Conservation (phyloP, 2,888 invertebrate genomes). For the Tromatobia lineatoria region DNA sequence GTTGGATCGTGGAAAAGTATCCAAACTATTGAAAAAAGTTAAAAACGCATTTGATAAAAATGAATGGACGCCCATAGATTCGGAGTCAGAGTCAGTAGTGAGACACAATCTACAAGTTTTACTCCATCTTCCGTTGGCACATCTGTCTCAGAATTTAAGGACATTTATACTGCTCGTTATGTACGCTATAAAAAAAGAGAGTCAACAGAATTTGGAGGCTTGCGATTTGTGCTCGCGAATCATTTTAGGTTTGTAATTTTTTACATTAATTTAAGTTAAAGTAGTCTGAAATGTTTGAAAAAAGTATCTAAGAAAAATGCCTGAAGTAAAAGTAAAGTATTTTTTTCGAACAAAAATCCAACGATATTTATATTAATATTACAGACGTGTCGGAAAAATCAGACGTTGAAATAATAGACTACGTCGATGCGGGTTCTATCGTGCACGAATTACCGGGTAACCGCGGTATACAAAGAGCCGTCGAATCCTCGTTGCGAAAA, state of each 20-base stretch:
- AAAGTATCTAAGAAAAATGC: no score
- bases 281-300: no score
- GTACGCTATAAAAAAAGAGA: constrained; percentile 75
- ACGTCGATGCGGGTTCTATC: constrained; percentile 72
- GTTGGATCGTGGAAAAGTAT: constrained; percentile 57
- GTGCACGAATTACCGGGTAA: constrained; percentile 70
- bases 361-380: constrained; percentile 22
- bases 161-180: constrained; percentile 74
- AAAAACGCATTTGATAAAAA: constrained; percentile 69
- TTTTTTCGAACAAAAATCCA: no score
- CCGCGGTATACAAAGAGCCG: constrained; percentile 68
- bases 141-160: constrained; percentile 71
- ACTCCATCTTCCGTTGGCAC: constrained; percentile 74
- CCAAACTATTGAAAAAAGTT: constrained; percentile 69
- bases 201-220: constrained; percentile 54
- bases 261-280: neutral
- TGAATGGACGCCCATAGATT: constrained; percentile 71
- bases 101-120: constrained; percentile 65
- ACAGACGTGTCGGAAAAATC: constrained; percentile 75
- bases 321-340: no score
- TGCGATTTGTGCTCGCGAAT: constrained; percentile 69
- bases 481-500: constrained; percentile 75
- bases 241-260: constrained; percentile 73
- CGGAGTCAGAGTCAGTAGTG: constrained; percentile 23
- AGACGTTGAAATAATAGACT: constrained; percentile 74